Conservation (phyloP, 2,888 invertebrate genomes). For the Artemia sp. region DNA sequence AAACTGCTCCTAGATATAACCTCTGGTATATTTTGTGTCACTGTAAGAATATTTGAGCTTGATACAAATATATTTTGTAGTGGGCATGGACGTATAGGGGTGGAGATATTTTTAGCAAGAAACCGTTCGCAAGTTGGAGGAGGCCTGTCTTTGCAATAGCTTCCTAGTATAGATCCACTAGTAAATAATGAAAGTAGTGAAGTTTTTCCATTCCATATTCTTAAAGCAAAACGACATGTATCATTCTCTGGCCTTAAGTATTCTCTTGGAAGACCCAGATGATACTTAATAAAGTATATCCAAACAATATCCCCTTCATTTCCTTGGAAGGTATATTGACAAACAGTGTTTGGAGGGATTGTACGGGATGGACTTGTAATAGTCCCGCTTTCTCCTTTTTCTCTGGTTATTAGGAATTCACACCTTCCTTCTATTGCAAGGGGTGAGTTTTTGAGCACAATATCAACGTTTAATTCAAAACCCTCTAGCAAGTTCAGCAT, state of each 20-base stretch:
- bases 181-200: constrained; percentile 58
- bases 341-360: constrained; percentile 9
- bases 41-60: constrained; percentile 56
- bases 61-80: constrained; percentile 67
- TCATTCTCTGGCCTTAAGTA: constrained; percentile 15
- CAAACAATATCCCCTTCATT: constrained; percentile 51
- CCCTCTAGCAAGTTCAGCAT: constrained; percentile 45
- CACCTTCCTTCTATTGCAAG: constrained; percentile 24
- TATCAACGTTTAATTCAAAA: constrained; percentile 64
- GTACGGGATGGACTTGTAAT: constrained; percentile 11
- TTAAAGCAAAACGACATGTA: constrained; percentile 18
- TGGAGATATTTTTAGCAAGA: constrained; percentile 41
- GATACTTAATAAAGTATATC: constrained; percentile 67
- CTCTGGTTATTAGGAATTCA: constrained; percentile 22
- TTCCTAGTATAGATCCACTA: constrained; percentile 38
- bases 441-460: constrained; percentile 29
- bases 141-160: constrained; percentile 62
- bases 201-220: constrained; percentile 34
- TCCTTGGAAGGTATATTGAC: constrained; percentile 15
- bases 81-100: constrained; percentile 48
- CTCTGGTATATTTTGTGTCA: constrained; percentile 59
- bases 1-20: constrained; percentile 66
- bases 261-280: constrained; percentile 40
- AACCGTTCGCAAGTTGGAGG: constrained; percentile 68
- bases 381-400: neutral